Conservation (phyloP, 2,113 vertebrate genomes). For the Nymphicus hollandicus region DNA sequence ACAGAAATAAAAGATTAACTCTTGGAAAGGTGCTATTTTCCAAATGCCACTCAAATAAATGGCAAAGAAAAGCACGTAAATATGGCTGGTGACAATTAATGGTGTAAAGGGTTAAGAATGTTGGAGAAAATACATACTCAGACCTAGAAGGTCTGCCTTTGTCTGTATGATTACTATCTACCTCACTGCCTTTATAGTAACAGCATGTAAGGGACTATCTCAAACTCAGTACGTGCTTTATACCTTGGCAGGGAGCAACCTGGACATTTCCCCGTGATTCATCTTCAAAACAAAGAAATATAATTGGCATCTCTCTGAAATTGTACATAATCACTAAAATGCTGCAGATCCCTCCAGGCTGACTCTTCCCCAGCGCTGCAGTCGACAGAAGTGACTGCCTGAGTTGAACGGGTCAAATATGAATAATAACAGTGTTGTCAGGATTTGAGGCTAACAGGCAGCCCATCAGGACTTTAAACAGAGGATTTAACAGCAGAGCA, state of each 20-base stretch:
- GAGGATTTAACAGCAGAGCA: slow-evolving; percentile 8
- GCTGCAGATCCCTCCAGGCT: background rate
- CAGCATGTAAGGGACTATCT: background rate
- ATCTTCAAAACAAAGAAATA: background rate
- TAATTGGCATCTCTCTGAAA: background rate
- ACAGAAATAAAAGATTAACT: background rate
- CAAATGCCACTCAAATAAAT: background rate
- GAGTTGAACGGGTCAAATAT: background rate
- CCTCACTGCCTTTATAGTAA: background rate
- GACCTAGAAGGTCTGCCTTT: background rate
- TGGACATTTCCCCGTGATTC: background rate
- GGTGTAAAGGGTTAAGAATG: background rate
- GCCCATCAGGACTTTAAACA: slow-evolving; percentile 23
- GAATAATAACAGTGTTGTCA: background rate
- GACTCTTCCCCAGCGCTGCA: background rate
- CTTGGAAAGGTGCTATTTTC: background rate
- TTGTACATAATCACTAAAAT: background rate
- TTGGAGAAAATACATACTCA: background rate
- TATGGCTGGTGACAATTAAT: background rate
- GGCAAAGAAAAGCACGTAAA: background rate
- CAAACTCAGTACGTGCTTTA: background rate
- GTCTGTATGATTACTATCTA: background rate
- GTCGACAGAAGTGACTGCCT: background rate
- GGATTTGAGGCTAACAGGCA: background rate
- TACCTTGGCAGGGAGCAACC: background rate